Conservation (phyloP, 1,140 invertebrate genomes). For the Heliconius eleuchia region DNA sequence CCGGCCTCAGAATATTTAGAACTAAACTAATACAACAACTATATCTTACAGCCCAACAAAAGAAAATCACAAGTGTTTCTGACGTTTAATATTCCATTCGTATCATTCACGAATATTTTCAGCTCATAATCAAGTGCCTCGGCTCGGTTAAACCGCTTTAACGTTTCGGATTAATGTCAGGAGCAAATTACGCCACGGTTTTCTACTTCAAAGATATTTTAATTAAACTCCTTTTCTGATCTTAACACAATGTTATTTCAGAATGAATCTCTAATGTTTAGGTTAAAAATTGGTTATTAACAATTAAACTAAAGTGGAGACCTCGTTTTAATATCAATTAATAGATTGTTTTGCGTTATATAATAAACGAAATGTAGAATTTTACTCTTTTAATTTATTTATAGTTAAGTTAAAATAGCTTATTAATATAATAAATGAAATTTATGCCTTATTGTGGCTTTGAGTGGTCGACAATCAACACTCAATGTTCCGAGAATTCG, state of each 20-base stretch:
- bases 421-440: no score
- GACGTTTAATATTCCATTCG: conserved; percentile 18
- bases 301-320: no score
- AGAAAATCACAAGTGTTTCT: conserved; percentile 6
- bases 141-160: conserved; percentile 13
- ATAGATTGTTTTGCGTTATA: no score
- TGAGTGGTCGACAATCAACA: no score
- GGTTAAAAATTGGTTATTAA: background rate
- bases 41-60: background rate
- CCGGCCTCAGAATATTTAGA: background rate
- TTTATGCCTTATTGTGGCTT: no score
- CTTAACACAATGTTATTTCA: conserved; percentile 7
- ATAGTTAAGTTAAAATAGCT: no score
- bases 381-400: no score
- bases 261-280: conserved; percentile 12
- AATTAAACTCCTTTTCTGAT: conserved; percentile 19
- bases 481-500: no score
- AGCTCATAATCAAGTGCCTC: conserved; percentile 14
- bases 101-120: conserved; percentile 20
- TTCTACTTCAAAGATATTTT: conserved; percentile 28
- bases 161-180: conserved; percentile 36
- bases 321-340: no score
- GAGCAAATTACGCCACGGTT: conserved; percentile 34
- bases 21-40: background rate
- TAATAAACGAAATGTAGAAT: no score